Evolutionary conservation across 2,888 invertebrate species (phyloP), one percentile per base, ranked within the genome.

Genomic region (Aphelenchoides bicaudatus): DNA sequence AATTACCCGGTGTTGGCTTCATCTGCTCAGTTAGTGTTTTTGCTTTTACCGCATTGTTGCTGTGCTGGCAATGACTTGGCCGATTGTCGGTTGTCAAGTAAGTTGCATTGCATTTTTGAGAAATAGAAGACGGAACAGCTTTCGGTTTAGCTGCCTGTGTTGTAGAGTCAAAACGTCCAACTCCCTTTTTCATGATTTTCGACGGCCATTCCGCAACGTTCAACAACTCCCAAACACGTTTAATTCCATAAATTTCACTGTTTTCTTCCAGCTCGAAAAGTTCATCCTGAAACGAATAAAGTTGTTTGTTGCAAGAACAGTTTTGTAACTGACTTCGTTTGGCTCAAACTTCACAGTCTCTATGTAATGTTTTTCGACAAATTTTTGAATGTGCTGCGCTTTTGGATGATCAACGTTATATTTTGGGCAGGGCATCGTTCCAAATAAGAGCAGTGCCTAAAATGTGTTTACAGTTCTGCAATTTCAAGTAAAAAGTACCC

Each of bases 191-290:
- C 6, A 43, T 19, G 23, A 43, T n/a, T 6, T 21, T 6, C 10
- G 43, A 19, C 6, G 64, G 62, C 66, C 68, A 68, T 3, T 58
- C 38, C 16, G 6, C 6, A 3, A 63, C 61, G 30, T 39, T 51
- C 2, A 68, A 48, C 5, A 57, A 23, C 46, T 68, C 68, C 25
- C 31, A 31, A 19, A 70, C n/a, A 39, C 68, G 53, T 5, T 34
- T 37, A n/a, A 62, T 21, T 16, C 66, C 66, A 25, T 19, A 31
- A 28, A 50, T 61, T 10, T 65, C 67, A 6, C 47, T 23, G 19
- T 53, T 39, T 16, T 60, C 56, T 2, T 23, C 48, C 0, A 46
- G 27, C 39, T 63, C 62, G 23, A 25, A 16, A 21, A 10, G 10
- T 25, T 16, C 43, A 21, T 46, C 59, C 59, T 64, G 21, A 16